A percentile compares a stretch with the other conserved stretches of the same genome.
These are phyloP conservation scores for Euura lappo DNA, from an alignment of 1,140 invertebrate genomes.

Conservation along the genomic window DNA sequence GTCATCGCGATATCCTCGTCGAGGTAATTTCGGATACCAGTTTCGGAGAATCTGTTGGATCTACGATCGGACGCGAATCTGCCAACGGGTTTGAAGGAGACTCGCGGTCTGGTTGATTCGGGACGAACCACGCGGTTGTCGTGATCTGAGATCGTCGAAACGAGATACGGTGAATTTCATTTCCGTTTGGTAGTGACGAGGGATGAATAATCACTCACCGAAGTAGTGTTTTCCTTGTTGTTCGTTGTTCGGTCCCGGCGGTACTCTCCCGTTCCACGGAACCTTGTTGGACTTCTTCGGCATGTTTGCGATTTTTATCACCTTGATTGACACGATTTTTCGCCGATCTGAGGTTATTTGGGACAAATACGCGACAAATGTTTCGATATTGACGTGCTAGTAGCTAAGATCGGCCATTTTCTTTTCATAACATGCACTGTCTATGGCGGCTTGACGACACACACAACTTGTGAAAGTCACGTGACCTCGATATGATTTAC, in stretches of 20 bases:
- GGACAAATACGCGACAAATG: too few species aligned
- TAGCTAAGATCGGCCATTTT: too few species aligned
- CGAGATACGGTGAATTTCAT: background rate
- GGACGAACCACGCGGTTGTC: conserved; percentile 37
- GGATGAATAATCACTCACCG: conserved; percentile 22
- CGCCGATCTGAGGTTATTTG: too few species aligned
- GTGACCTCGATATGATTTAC: too few species aligned
- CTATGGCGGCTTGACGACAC: too few species aligned
- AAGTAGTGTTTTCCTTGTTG: conserved; percentile 34
- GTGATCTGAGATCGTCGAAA: conserved; percentile 32
- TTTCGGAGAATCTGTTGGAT: background rate
- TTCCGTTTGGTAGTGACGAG: background rate
- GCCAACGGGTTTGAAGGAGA: conserved; percentile 42
- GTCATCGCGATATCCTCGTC: conserved; percentile 47
- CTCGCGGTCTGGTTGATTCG: conserved; percentile 34
- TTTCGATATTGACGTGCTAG: too few species aligned
- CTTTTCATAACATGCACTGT: too few species aligned
- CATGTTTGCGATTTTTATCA: conserved; percentile 17
- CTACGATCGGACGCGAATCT: background rate
- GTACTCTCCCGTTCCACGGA: conserved; percentile 26
- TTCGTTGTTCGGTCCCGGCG: background rate
- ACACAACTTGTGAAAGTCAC: too few species aligned
- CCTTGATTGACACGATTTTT: too few species aligned
- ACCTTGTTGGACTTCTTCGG: conserved; percentile 32
- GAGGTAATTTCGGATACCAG: conserved; percentile 19